A percentile compares a stretch with the other conserved stretches of the same genome.
phyloP scores from a whole-genome alignment of 2,113 vertebrate genomes.

The Stegostoma tigrinum region DNA sequence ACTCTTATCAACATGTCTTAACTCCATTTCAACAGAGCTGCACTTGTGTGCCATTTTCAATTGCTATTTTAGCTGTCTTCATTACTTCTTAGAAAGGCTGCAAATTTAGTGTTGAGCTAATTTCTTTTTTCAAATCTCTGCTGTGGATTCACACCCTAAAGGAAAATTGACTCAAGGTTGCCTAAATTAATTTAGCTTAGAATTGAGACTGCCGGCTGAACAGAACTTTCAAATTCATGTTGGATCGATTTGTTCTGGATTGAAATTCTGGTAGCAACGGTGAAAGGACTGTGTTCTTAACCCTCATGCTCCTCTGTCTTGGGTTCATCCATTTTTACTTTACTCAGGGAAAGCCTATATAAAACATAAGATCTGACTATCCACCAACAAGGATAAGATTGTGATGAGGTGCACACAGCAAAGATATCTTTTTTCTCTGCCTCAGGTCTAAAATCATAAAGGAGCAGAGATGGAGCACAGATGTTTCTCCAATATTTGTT shows the following conservation, averaged over 20 bases:
- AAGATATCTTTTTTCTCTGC: neutral
- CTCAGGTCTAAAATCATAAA: neutral
- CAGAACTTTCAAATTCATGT: no score
- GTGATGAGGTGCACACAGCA: neutral
- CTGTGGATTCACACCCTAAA: neutral
- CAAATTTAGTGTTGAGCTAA: neutral
- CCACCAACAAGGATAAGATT: no score
- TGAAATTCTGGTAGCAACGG: neutral
- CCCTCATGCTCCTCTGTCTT: neutral
- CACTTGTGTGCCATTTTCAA: neutral
- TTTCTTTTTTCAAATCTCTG: neutral
- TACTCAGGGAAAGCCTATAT: neutral
- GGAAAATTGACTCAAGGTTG: neutral
- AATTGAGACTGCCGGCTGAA: neutral
- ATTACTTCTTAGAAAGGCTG: neutral
- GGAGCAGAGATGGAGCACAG: neutral
- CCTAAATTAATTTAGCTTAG: neutral
- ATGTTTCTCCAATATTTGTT: neutral
- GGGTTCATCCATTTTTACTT: no score
- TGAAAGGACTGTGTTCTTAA: neutral
- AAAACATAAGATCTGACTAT: neutral
- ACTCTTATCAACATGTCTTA: neutral
- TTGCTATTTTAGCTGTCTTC: neutral
- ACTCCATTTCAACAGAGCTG: neutral
- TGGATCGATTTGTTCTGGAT: neutral